Evolutionary conservation across 2,888 invertebrate species (phyloP), one percentile per base, ranked within the genome.

Genomic region (Callosobruchus maculatus): DNA sequence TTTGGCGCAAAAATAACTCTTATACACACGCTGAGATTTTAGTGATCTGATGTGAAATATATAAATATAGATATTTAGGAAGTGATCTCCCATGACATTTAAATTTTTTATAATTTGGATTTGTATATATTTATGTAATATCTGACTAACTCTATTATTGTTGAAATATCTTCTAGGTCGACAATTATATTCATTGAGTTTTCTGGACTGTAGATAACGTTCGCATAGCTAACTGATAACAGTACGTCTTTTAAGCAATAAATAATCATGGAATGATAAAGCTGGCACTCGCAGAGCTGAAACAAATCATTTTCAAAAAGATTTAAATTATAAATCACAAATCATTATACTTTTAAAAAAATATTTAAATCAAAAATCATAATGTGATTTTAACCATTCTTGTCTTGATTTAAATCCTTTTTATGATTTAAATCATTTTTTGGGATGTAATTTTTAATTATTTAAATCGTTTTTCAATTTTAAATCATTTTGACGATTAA

Each of bases 31-130:
- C 77, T 78, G 76, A 79, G 72, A 73, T 71, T 68, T 77, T 80
- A 83, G 83, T 84, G 84, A 83, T 83, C 83, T 83, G 82, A 82
- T 80, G 80, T 80, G 81, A 82, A 80, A 81, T 79, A 78, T 71
- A 71, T 21, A 77, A 81, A 82, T 80, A 79, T 77, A 80, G 76
- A 81, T 83, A 79, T 80, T 78, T 31, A 71, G 79, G 77, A 74
- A 79, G 84, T 85, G 86, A 86, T 86, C 85, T 85, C 86, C 83
- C 85, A 85, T 86, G 85, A 86, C 85, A 84, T 79, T 81, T 81
- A 75, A 79, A 77, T 80, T 80, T 75, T 78, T 78, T 79, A 76
- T 75, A 78, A 76, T 78, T 80, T 78, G 70, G 76, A 74, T 74
- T 31, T 79, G 77, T 77, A 78, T 75, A 71, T 77, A 78, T 75